phyloP scores from a whole-genome alignment of 2,113 vertebrate species.

The Lamprologus sp. region DNA sequence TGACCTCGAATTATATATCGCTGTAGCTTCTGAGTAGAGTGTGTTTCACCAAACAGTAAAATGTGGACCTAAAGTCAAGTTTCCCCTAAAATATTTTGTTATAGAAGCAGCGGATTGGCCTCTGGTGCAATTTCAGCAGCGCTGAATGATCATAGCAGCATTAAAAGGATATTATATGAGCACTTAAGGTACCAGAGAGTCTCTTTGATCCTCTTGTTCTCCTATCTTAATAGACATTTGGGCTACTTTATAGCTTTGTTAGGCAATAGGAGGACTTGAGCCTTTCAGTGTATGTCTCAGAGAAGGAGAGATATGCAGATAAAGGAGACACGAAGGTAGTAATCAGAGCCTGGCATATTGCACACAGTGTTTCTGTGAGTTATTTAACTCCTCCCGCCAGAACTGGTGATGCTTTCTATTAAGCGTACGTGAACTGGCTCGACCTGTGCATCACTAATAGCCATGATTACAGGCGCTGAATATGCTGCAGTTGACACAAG shows the following conservation, averaged over 20 bases:
- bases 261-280: not conserved
- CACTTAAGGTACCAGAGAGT: not conserved
- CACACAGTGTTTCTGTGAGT: not conserved
- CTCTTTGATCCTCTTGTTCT: not conserved
- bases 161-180: not conserved
- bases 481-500: not conserved
- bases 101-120: not conserved
- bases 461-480: not conserved
- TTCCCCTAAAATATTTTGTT: not conserved
- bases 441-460: not conserved
- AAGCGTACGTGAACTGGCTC: not conserved
- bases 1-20: not conserved
- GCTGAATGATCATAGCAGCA: not conserved
- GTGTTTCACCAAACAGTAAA: not conserved
- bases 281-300: not conserved
- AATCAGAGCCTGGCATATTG: not conserved
- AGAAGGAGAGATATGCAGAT: not conserved
- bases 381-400: not conserved
- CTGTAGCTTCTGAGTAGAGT: not conserved
- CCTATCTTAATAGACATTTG: not conserved
- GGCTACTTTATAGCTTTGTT: not conserved
- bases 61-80: not conserved
- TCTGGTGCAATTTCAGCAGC: not conserved
- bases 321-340: not conserved
- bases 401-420: not conserved